Conservation (phyloP, 2,888 invertebrate genomes). For the Drosophila niveifrons region DNA sequence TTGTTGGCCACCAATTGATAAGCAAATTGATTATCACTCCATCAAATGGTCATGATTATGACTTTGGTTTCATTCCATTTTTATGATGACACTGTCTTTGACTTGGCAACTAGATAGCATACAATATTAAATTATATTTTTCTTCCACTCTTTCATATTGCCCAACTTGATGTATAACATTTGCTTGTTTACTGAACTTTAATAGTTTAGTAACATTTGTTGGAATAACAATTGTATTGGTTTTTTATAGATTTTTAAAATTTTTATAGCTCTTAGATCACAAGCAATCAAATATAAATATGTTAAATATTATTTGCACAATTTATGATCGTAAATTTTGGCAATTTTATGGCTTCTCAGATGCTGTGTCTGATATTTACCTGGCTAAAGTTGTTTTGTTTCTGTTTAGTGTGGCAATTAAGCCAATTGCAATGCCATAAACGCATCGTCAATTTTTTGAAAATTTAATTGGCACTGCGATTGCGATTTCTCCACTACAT, state of each 20-base stretch:
- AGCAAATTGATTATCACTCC: conserved; percentile 19
- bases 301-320: conserved; percentile 5
- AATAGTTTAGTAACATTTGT: no score
- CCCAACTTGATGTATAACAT: no score
- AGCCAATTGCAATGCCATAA: conserved; percentile 1
- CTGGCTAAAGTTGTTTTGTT: neutral
- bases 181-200: no score
- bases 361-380: neutral
- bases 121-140: neutral
- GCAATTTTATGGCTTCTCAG: neutral
- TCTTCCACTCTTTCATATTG: neutral
- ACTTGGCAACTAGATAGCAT: conserved; percentile 2
- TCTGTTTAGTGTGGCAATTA: neutral
- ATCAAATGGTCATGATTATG: conserved; percentile 1
- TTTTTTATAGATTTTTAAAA: no score
- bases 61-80: conserved; percentile 19
- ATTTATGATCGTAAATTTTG: neutral
- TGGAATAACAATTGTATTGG: no score
- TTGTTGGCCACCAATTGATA: conserved; percentile 13
- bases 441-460: conserved; percentile 1
- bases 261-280: neutral
- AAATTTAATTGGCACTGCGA: conserved; percentile 7
- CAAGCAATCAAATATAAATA: neutral
- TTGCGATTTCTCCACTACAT: neutral
- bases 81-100: neutral